Evolutionary conservation across 2,113 vertebrate species (phyloP).

Genomic region (Ellobius talpinus): DNA sequence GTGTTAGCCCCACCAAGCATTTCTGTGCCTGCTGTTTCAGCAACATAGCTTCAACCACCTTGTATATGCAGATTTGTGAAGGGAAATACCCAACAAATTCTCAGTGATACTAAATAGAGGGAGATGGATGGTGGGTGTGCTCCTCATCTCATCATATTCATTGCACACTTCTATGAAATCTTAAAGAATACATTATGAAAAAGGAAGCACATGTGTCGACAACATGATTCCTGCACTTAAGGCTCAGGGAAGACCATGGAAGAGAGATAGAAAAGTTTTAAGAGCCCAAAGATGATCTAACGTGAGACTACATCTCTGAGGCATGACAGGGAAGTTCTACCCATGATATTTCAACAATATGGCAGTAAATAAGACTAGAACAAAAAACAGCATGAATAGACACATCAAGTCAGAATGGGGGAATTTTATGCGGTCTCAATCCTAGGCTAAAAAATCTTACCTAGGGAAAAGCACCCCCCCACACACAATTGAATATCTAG

Average conservation of each 20-base stretch:
- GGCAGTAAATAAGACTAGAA: background rate
- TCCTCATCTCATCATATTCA: background rate
- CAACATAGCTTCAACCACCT: background rate
- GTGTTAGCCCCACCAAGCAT: background rate
- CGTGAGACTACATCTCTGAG: background rate
- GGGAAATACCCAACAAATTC: constrained; percentile 10
- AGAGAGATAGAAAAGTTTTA: background rate
- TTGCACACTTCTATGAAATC: background rate
- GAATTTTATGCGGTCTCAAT: background rate
- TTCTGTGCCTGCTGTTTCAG: constrained; percentile 10
- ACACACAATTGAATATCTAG: background rate
- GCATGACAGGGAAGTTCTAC: background rate
- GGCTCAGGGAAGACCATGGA: background rate
- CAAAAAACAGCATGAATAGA: background rate
- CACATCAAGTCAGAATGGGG: background rate
- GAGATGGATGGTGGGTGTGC: rapidly evolving
- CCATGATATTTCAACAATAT: background rate
- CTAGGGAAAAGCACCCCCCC: background rate
- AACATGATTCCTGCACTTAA: background rate
- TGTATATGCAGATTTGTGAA: background rate
- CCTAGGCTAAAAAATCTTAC: background rate
- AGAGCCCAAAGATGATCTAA: background rate
- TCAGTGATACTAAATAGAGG: background rate
- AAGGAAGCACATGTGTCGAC: background rate
- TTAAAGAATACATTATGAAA: background rate